Evolutionary conservation across 1,140 invertebrate genomes (phyloP).

Genomic region (Magallana angulata): DNA sequence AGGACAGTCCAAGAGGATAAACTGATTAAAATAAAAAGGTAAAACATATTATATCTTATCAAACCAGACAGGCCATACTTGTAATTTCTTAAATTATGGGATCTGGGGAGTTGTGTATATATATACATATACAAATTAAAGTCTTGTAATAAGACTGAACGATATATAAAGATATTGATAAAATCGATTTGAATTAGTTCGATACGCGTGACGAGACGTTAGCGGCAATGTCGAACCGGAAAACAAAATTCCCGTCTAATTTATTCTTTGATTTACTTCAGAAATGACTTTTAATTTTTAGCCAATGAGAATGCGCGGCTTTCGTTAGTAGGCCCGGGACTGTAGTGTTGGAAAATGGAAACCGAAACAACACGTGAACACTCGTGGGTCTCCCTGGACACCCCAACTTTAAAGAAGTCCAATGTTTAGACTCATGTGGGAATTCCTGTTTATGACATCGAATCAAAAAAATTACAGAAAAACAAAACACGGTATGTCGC

Average conservation of each 20-base stretch:
- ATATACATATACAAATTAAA: constrained; percentile 44
- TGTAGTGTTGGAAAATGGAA: no score
- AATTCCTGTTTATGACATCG: neutral
- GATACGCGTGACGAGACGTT: no score
- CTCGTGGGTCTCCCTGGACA: neutral
- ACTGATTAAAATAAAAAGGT: neutral
- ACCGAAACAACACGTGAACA: no score
- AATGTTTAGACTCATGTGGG: neutral
- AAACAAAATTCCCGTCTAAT: no score
- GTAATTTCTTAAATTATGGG: constrained; percentile 38
- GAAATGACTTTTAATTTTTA: no score
- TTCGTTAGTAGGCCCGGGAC: no score
- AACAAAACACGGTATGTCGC: neutral
- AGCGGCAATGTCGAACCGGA: no score
- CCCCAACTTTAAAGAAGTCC: neutral
- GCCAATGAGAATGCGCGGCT: no score
- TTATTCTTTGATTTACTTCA: no score
- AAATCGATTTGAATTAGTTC: no score
- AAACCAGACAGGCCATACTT: constrained; percentile 38
- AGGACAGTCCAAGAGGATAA: neutral
- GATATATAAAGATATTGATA: no score
- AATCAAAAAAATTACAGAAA: neutral
- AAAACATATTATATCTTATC: constrained; percentile 39
- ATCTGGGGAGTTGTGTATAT: constrained; percentile 53
- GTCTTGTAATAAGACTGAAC: neutral